These are phyloP conservation scores for Maniola hyperantus DNA, from an alignment of 2,888 invertebrate genomes.

Conservation along the genomic window DNA sequence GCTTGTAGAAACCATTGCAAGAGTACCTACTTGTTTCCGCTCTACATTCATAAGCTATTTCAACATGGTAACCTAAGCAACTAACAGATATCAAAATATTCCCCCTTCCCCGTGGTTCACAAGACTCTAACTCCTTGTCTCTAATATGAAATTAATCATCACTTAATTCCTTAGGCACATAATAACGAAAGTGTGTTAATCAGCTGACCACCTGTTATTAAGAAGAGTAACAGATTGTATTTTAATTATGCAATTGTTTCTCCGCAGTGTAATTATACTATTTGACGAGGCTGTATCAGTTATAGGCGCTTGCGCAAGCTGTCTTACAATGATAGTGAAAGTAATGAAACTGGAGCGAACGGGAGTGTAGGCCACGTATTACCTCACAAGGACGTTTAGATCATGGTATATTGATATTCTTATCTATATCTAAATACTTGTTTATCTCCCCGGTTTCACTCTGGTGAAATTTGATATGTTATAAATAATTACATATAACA, in stretches of 20 bases:
- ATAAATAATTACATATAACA: no score
- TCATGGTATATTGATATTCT: constrained; percentile 46
- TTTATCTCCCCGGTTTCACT: no score
- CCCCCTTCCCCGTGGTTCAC: no score
- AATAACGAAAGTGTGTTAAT: constrained; percentile 13
- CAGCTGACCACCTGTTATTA: constrained; percentile 15
- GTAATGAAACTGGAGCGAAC: constrained; percentile 73
- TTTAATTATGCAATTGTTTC: constrained; percentile 33
- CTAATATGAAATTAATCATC: not conserved
- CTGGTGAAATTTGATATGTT: no score
- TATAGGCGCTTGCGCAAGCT: constrained; percentile 64
- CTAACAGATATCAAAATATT: not conserved
- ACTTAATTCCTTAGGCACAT: constrained; percentile 7
- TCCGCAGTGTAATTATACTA: constrained; percentile 36
- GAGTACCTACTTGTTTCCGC: constrained; percentile 5
- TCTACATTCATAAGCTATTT: constrained; percentile 2
- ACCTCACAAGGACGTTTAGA: constrained; percentile 72
- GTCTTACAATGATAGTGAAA: constrained; percentile 77
- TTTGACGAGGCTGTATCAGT: constrained; percentile 47
- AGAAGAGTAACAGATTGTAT: constrained; percentile 19
- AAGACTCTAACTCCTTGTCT: not conserved
- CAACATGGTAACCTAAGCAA: not conserved
- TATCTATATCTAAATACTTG: not conserved
- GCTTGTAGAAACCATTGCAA: constrained; percentile 2
- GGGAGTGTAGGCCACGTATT: constrained; percentile 61